These are phyloP conservation scores for Kryptopterus vitreolus DNA, from an alignment of 2,797 vertebrate genomes.

Conservation along the genomic window DNA sequence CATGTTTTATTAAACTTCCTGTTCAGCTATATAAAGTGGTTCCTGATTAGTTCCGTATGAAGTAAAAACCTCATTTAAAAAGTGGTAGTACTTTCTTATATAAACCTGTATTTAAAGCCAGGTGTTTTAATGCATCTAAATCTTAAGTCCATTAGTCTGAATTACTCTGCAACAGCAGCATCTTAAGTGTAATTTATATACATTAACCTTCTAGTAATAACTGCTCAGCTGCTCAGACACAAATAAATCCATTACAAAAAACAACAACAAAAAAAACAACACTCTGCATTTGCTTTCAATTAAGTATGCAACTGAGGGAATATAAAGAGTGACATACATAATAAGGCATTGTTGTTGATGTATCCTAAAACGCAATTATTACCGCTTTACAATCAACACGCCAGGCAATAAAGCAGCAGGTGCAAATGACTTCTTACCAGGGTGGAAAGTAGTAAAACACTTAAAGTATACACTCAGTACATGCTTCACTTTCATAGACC, in stretches of 20 bases:
- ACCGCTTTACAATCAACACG: constrained; percentile 11
- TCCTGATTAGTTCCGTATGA: constrained; percentile 9
- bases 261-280: neutral
- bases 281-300: constrained; percentile 1
- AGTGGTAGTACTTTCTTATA: neutral
- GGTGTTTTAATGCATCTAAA: neutral
- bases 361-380: constrained; percentile 8
- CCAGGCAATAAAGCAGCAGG: constrained; percentile 15
- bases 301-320: neutral
- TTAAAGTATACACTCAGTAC: neutral
- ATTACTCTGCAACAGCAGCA: constrained; percentile 9
- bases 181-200: constrained; percentile 22
- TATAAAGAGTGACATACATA: constrained; percentile 16
- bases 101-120: neutral
- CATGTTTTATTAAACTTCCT: neutral
- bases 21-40: neutral
- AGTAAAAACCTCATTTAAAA: neutral
- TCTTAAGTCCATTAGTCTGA: neutral
- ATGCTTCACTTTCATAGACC: neutral
- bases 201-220: neutral
- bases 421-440: constrained; percentile 7
- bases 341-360: constrained; percentile 1
- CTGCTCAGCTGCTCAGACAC: neutral
- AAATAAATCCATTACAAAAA: neutral
- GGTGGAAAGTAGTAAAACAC: constrained; percentile 5